phyloP scores from a whole-genome alignment of 2,797 vertebrate genomes.

The Catostomus latipinnis region DNA sequence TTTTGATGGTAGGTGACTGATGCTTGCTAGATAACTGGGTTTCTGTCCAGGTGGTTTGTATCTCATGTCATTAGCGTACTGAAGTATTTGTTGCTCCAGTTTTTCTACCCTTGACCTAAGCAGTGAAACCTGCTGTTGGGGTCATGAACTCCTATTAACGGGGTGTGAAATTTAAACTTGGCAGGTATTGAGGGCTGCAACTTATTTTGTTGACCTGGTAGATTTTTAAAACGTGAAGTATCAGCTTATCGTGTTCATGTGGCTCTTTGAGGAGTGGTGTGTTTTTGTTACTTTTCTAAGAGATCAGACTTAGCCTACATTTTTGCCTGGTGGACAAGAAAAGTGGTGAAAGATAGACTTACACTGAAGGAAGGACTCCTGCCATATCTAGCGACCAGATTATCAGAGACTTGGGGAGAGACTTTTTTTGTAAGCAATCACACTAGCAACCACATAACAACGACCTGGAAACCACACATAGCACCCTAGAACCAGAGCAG shows the following conservation, averaged over 20 bases:
- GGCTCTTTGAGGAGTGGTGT: no score
- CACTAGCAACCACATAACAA: no score
- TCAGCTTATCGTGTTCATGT: not conserved
- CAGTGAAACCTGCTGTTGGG: slow-evolving; percentile 26
- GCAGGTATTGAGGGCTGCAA: not conserved
- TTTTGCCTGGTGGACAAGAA: not conserved
- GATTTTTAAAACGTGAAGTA: not conserved
- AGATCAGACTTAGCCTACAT: not conserved
- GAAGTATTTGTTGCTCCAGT: not conserved
- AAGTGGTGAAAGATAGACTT: no score
- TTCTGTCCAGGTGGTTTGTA: not conserved
- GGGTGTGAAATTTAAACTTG: slow-evolving; percentile 13
- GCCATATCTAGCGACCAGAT: no score
- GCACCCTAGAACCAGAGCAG: no score
- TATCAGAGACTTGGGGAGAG: no score
- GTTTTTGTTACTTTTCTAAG: no score
- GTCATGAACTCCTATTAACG: slow-evolving; percentile 35
- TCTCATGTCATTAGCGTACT: slow-evolving; percentile 14
- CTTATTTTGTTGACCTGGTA: not conserved
- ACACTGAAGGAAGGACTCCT: no score
- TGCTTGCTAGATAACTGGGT: not conserved
- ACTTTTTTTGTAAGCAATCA: no score
- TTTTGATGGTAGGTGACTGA: not conserved
- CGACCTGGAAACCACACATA: no score
- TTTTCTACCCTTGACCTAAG: slow-evolving; percentile 36